These are phyloP conservation scores for Pseudomyrmex cubaensis DNA, from an alignment of 1,140 invertebrate genomes.

Conservation along the genomic window DNA sequence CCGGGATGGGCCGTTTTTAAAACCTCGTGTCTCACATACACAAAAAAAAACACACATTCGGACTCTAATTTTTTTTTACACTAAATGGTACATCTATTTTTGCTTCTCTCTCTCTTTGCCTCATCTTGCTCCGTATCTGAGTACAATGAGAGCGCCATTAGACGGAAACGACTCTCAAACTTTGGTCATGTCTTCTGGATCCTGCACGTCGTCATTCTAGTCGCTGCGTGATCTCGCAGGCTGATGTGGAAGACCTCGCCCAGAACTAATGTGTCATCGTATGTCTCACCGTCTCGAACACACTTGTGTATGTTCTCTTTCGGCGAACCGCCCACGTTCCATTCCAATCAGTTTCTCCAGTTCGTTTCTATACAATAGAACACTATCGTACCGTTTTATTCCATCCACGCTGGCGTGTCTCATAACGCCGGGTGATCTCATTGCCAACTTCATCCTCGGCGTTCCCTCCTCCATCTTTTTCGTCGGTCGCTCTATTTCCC, in stretches of 20 bases:
- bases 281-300: neutral
- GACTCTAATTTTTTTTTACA: neutral
- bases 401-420: too few species aligned
- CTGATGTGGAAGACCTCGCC: neutral
- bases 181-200: neutral
- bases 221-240: neutral
- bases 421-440: neutral
- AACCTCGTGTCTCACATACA: neutral
- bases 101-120: neutral
- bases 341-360: neutral
- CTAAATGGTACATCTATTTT: conserved; percentile 10
- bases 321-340: too few species aligned
- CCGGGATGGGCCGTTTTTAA: neutral
- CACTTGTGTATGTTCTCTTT: neutral
- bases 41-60: neutral
- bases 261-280: neutral
- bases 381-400: too few species aligned
- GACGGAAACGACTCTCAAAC: neutral
- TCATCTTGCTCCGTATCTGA: neutral
- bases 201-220: neutral
- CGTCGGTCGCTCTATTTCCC: neutral
- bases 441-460: neutral
- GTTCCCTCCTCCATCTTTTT: neutral
- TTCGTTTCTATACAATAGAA: neutral
- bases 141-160: neutral